Conservation (phyloP, 2,888 invertebrate genomes). For the Philopedon plagiatum region DNA sequence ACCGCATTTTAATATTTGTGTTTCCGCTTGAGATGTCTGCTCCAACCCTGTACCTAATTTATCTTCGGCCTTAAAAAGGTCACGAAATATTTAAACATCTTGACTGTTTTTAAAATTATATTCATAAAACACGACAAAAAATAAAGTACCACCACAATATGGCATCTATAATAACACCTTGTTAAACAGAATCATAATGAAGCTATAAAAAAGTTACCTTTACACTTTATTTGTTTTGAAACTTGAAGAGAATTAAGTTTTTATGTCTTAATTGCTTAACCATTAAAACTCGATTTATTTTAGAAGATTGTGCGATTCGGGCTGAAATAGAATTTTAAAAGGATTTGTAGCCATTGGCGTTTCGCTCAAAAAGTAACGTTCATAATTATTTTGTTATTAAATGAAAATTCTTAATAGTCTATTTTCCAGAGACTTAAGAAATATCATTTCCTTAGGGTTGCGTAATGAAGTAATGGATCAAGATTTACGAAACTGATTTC, state of each 20-base stretch:
- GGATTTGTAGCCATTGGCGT: slow-evolving; percentile 16
- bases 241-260: slow-evolving; percentile 30
- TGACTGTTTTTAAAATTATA: not conserved
- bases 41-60: too few species aligned
- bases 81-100: not conserved
- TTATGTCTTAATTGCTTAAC: slow-evolving; percentile 39
- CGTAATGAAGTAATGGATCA: too few species aligned
- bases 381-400: too few species aligned
- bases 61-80: not conserved
- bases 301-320: slow-evolving; percentile 21
- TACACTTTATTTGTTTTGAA: slow-evolving; percentile 28
- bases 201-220: slow-evolving; percentile 21
- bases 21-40: too few species aligned
- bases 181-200: slow-evolving; percentile 12
- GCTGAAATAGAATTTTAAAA: slow-evolving; percentile 35
- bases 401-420: too few species aligned
- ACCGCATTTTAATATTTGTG: too few species aligned
- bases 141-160: not conserved
- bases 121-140: not conserved
- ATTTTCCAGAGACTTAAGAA: too few species aligned
- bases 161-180: slow-evolving; percentile 5
- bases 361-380: not conserved
- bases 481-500: too few species aligned
- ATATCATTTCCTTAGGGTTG: too few species aligned
- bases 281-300: slow-evolving; percentile 44